Conservation (phyloP, 2,888 invertebrate genomes). For the Oxyteleia sp. region DNA sequence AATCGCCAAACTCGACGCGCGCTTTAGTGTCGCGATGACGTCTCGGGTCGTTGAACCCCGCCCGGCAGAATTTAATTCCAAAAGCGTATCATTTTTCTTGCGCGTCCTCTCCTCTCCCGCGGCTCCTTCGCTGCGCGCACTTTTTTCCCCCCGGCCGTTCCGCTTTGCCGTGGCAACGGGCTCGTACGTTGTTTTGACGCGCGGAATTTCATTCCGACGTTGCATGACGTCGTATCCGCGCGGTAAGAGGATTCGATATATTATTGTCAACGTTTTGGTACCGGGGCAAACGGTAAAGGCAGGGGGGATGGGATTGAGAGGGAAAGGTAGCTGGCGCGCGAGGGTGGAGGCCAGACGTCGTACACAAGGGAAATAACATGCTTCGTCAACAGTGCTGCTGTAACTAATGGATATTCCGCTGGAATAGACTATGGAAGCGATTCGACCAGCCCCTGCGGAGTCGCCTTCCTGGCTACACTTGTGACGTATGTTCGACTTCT, state of each 20-base stretch:
- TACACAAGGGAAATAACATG: conserved; percentile 87
- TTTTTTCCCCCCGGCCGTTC: conserved; percentile 27
- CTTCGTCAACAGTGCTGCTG: conserved; percentile 87
- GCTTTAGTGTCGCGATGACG: conserved; percentile 32
- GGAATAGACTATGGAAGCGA: conserved; percentile 84
- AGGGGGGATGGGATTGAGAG: conserved; percentile 72
- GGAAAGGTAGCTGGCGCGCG: conserved; percentile 61
- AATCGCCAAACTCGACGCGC: conserved; percentile 50
- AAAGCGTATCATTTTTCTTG: conserved; percentile 41
- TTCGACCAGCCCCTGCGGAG: conserved; percentile 79
- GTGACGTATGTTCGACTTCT: conserved; percentile 30
- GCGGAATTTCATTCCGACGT: conserved; percentile 27
- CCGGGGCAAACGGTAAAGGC: conserved; percentile 77
- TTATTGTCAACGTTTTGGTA: conserved; percentile 73
- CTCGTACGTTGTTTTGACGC: conserved; percentile 36
- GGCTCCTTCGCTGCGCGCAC: neutral
- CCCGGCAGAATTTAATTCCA: conserved; percentile 31
- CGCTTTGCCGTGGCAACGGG: conserved; percentile 6
- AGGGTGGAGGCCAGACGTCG: conserved; percentile 81
- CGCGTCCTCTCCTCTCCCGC: neutral
- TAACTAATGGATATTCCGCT: conserved; percentile 87
- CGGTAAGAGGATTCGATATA: conserved; percentile 63
- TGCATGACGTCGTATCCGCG: conserved; percentile 33
- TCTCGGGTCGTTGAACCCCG: conserved; percentile 53
- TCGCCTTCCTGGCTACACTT: conserved; percentile 54